Evolutionary conservation across 2,888 invertebrate genomes (phyloP).

Genomic region (Troides helena): DNA sequence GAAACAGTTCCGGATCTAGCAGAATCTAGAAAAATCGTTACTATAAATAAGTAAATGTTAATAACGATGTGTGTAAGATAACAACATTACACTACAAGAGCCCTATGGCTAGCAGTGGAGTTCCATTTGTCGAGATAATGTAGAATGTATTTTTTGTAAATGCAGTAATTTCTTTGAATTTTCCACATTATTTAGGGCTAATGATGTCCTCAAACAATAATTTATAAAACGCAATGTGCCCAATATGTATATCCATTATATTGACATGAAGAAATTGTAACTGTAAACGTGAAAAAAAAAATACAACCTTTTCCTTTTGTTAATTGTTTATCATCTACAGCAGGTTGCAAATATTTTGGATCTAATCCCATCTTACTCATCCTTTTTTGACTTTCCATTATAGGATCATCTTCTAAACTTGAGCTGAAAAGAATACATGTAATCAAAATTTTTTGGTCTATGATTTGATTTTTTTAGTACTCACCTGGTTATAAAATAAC

Average conservation of each 20-base stretch:
- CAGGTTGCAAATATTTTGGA: conserved; percentile 69
- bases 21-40: conserved; percentile 36
- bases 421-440: conserved; percentile 45
- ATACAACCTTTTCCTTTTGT: conserved; percentile 46
- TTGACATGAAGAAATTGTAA: not conserved
- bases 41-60: too few relatives aligned
- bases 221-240: too few relatives aligned
- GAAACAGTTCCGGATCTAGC: conserved; percentile 39
- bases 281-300: not conserved
- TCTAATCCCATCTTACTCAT: conserved; percentile 56
- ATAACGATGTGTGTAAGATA: too few relatives aligned
- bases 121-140: too few relatives aligned
- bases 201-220: too few relatives aligned
- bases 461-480: not conserved
- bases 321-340: conserved; percentile 44
- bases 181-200: too few relatives aligned
- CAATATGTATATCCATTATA: too few relatives aligned
- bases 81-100: too few relatives aligned
- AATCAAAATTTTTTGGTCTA: not conserved
- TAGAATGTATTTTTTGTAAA: too few relatives aligned
- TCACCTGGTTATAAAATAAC: too few relatives aligned
- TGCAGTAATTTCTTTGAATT: too few relatives aligned
- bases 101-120: too few relatives aligned
- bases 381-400: conserved; percentile 41
- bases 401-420: conserved; percentile 61